Evolutionary conservation across 2,888 invertebrate species (phyloP), one percentile per base, ranked within the genome.

Genomic region (Trichacis sp.): DNA sequence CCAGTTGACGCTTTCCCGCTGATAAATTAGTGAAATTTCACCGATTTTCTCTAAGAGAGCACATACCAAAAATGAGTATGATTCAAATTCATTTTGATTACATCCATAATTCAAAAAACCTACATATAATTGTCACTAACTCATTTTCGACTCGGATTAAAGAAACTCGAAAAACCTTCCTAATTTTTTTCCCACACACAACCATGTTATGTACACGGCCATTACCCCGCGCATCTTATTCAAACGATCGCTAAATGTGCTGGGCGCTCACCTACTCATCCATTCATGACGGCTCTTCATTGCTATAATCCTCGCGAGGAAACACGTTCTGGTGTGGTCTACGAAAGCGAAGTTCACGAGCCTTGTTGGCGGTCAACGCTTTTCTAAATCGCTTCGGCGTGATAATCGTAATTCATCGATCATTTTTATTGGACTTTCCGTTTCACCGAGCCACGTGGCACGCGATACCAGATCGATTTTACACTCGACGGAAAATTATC

Each of bases 261-360:
- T 40, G 14, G 14, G 40, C 40, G 40, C 11, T 59, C 55, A 56
- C 56, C 57, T 65, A 52, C 58, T 61, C 61, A 66, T 62, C 66
- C 66, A 66, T 66, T 66, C 66, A 66, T 54, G 61, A 58, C 61
- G 55, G 33, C 58, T 62, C 58, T 58, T 66, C 66, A 66, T 66
- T 66, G 66, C n/a, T n/a, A 66, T 66, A 52, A 53, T 49, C n/a
- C 38, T 42, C 33, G 43, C 46, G 54, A 54, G 53, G 50, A 64
- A 64, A 55, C 57, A 29, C 60, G 50, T 33, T 57, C 54, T 43
- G 43, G 45, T 20, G 40, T 14, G 53, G 38, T 19, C 54, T 29
- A 53, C 59, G 59, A 60, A 42, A 61, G 61, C 8, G 42, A 42
- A 42, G 33, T 33, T 33, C 33, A 33, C 33, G 33, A 33, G 8